Evolutionary conservation across 2,113 vertebrate genomes (phyloP), one percentile per base, ranked within the genome.

Genomic region (Colistium nudipinnis): DNA sequence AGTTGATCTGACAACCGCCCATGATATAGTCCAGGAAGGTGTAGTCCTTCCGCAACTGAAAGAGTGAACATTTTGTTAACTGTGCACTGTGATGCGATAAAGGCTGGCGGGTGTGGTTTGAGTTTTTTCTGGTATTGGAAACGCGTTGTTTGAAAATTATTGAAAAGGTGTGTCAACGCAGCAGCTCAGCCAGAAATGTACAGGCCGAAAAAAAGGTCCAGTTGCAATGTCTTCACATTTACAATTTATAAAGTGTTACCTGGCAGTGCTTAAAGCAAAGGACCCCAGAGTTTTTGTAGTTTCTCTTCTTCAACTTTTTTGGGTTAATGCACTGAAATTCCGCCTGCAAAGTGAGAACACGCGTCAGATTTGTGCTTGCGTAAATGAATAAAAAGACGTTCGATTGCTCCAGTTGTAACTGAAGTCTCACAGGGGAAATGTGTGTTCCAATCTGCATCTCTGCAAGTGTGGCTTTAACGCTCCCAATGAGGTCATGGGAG

Each of bases 1-100:
- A 98, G 92, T 98, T 99, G 66, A 99, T 90, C 87, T 99, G 95
- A 85, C 97, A 99, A 6, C 98, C 97, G 28, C 97, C 98, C 95
- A 98, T 98, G 67, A 99, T 89, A 81, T 96, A 99, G 87, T 99
- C 96, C 70, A 99, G 92, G 56, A 99, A 99, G 0, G 94, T 94
- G 51, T 95, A 99, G 74, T 98, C 95, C 74, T 94, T 93, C 68
- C 92, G 90, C 30, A 96, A 88, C 98, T 99, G 88, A 28, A 20
- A 27, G 6, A 4, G 7, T 8, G 7, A 62, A 60, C 4, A 20
- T 14, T 5, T 19, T 0, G 13, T 31, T 11, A 52, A 36, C 28
- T 24, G 13, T 14, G 20, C 45, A 33, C 22, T 20, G 12, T 3
- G 19, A 35, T 27, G 35, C 6, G 57, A 31, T 45, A 1, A 45